Conservation (phyloP, 1,140 invertebrate species). For the Neuroterus valhalla region DNA sequence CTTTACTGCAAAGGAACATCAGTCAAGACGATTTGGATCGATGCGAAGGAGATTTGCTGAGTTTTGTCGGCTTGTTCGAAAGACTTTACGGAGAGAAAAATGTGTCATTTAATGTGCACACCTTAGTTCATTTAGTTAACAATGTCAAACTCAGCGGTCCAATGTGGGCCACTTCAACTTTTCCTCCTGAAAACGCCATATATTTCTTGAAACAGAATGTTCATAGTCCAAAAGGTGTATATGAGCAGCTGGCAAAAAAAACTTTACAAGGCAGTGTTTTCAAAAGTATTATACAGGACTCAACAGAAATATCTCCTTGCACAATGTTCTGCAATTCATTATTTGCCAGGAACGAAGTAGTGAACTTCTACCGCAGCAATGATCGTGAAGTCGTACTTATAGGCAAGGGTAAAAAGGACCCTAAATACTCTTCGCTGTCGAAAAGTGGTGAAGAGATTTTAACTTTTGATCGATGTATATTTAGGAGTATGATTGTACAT, state of each 20-base stretch:
- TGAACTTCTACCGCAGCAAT: no score
- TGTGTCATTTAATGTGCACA: conserved; percentile 17
- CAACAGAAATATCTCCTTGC: no score
- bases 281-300: no score
- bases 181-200: conserved; percentile 27
- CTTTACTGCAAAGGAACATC: conserved; percentile 26
- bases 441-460: no score
- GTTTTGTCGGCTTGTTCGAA: conserved; percentile 29
- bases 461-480: no score
- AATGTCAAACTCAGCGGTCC: conserved; percentile 21
- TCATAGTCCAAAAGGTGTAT: conserved; percentile 23
- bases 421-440: no score
- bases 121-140: conserved; percentile 4
- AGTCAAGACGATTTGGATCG: conserved; percentile 2
- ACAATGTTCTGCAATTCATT: no score
- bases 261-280: no score
- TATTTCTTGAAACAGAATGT: background rate
- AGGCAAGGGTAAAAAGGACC: no score
- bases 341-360: no score
- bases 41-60: background rate
- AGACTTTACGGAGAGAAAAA: conserved; percentile 20
- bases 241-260: conserved; percentile 24
- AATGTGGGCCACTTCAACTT: conserved; percentile 36
- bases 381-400: no score
- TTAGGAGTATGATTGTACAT: no score